A percentile compares a stretch with the other conserved stretches of the same genome.
Conservation (phyloP, 2,797 vertebrate species). For the Microctenopoma lineatum region DNA sequence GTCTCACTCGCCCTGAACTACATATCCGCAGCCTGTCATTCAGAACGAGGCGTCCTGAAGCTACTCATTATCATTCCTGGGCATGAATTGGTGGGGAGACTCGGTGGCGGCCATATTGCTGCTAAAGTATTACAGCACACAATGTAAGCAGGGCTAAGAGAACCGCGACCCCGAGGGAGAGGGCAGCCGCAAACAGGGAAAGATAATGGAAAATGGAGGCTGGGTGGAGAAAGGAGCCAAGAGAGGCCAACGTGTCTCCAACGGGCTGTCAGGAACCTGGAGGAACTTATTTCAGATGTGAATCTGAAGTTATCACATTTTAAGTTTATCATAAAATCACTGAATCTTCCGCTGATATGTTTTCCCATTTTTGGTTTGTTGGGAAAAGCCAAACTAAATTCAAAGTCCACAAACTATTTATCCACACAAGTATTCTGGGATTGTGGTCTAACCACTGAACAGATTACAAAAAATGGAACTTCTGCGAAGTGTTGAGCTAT, state of each 20-base stretch:
- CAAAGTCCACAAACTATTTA: too few species aligned
- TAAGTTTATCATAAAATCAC: neutral
- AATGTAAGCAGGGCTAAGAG: conserved; percentile 41
- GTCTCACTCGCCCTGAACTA: conserved; percentile 38
- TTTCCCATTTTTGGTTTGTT: neutral
- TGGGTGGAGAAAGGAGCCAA: conserved; percentile 11
- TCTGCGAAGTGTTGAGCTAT: too few species aligned
- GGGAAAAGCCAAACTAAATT: too few species aligned
- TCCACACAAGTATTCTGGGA: neutral
- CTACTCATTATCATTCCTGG: conserved; percentile 74
- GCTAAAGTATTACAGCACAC: conserved; percentile 56
- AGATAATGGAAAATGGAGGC: conserved; percentile 53
- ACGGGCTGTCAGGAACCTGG: conserved; percentile 9
- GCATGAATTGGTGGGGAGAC: conserved; percentile 66
- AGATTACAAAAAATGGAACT: too few species aligned
- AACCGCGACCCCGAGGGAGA: conserved; percentile 36
- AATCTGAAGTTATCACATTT: neutral
- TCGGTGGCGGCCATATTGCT: conserved; percentile 61
- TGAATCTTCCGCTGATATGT: too few species aligned
- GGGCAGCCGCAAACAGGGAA: conserved; percentile 49
- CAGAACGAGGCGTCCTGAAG: conserved; percentile 62
- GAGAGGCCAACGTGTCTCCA: conserved; percentile 32
- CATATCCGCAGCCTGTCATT: conserved; percentile 32
- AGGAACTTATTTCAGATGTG: conserved; percentile 2
- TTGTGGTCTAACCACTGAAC: neutral